These are phyloP conservation scores for Epirrhoe alternata DNA, from an alignment of 2,888 invertebrate species.

Conservation along the genomic window DNA sequence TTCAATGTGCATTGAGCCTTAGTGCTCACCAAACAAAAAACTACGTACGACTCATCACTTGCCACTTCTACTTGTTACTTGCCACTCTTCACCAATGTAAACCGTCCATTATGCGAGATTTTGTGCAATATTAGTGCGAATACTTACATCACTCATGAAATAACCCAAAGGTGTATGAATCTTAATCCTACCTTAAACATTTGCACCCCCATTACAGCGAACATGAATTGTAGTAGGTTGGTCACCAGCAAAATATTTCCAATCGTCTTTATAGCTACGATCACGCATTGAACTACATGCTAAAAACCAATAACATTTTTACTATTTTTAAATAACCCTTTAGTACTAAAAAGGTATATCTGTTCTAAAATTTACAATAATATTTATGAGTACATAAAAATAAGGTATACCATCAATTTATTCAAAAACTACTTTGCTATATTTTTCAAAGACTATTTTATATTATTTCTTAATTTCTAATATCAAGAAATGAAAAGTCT, in stretches of 20 bases:
- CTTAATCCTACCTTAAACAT: constrained; percentile 97
- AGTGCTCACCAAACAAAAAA: too few species aligned
- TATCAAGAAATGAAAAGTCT: too few species aligned
- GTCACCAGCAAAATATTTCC: constrained; percentile 99
- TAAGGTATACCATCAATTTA: too few species aligned
- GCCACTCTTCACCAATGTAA: constrained; percentile 33
- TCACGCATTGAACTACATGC: constrained; percentile 99
- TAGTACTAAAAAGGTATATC: background rate
- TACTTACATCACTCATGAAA: constrained; percentile 39
- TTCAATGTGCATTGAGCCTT: too few species aligned
- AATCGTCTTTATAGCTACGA: constrained; percentile 99
- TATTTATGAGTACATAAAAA: too few species aligned
- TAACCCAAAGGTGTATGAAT: constrained; percentile 79
- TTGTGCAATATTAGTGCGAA: constrained; percentile 38
- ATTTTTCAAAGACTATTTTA: too few species aligned
- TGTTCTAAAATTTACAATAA: background rate
- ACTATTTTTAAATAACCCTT: background rate
- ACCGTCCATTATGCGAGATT: constrained; percentile 74
- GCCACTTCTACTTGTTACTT: background rate
- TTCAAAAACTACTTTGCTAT: too few species aligned
- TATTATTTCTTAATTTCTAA: too few species aligned
- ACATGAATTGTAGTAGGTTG: constrained; percentile 99
- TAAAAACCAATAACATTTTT: constrained; percentile 79
- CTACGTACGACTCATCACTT: too few species aligned
- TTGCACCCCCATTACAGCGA: constrained; percentile 99